Conservation (phyloP, 1,140 invertebrate genomes). For the Chironomus tepperi region DNA sequence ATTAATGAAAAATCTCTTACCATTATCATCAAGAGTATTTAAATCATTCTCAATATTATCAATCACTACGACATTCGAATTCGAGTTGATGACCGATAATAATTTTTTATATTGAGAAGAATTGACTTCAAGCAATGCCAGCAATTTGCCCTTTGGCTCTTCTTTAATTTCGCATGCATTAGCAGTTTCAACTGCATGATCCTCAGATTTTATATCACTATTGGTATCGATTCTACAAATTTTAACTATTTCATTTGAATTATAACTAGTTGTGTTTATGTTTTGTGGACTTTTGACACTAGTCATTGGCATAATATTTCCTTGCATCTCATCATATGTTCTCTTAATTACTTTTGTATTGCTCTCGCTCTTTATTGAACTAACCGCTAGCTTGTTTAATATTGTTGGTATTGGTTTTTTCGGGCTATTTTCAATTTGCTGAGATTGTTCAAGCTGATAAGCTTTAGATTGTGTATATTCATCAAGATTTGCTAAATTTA, state of each 20-base stretch:
- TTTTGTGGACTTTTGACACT: not conserved
- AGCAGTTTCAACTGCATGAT: not conserved
- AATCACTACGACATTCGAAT: not conserved
- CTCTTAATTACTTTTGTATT: not conserved
- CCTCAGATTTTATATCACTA: not conserved
- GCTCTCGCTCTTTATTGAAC: not conserved
- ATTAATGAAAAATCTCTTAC: not conserved
- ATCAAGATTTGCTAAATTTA: constrained; percentile 25
- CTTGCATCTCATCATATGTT: not conserved
- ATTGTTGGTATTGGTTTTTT: not conserved
- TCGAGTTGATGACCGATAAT: not conserved
- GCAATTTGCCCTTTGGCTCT: not conserved
- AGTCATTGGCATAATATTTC: not conserved
- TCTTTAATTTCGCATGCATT: not conserved
- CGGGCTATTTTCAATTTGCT: not conserved
- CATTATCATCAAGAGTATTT: not conserved
- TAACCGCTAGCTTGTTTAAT: too few relatives aligned
- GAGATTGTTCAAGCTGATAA: not conserved
- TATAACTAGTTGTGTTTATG: not conserved
- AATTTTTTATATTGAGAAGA: not conserved
- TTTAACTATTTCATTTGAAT: not conserved
- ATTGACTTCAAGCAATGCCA: not conserved
- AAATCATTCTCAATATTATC: not conserved
- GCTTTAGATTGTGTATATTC: constrained; percentile 25
- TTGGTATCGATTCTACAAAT: not conserved